Evolutionary conservation across 2,888 invertebrate genomes (phyloP), one percentile per base, ranked within the genome.

Genomic region (Lymantria monacha): DNA sequence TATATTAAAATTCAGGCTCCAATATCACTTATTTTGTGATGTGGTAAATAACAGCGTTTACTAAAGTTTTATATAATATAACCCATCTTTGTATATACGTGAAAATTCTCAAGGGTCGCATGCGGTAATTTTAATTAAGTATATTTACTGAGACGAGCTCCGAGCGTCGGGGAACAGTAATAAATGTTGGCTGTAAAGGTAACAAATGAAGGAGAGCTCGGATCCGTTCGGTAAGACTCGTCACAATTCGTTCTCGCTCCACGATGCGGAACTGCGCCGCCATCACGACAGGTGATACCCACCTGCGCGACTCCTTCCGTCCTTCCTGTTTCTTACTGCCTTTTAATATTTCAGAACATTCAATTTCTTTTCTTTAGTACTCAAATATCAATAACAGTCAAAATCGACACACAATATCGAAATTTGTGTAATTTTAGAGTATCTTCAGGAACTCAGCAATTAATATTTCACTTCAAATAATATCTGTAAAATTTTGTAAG

Each of bases 101-200:
- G 75, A 65, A 67, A 76, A 80, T 72, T 69, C 79, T 78, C 76
- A 56, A 56, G 73, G 76, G 79, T 67, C 67, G 74, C 75, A 81
- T 81, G 84, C 74, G 85, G 83, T 84, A 85, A 87, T 88, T 88
- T 87, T 88, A 88, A 88, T 88, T 87, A 88, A 87, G 80, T 82
- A 83, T 85, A 84, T 86, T 86, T 83, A 81, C 78, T 70, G 79
- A 77, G 77, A 81, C 76, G 79, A 76, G 81, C 76, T 72, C 66
- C 69, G 63, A 66, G 71, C 70, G 74, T 70, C 71, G 66, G 66
- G 70, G 78, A 71, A 62, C 59, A 65, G 75, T 85, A 79, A 85
- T 84, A 83, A 85, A 87, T 87, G 85, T 80, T 79, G 66, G 69
- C 75, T 72, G 81, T 83, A 82, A 83, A 82, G 76, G 80, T 85